Evolutionary conservation across 1,140 invertebrate species (phyloP).

Genomic region (Cyclina sinensis): DNA sequence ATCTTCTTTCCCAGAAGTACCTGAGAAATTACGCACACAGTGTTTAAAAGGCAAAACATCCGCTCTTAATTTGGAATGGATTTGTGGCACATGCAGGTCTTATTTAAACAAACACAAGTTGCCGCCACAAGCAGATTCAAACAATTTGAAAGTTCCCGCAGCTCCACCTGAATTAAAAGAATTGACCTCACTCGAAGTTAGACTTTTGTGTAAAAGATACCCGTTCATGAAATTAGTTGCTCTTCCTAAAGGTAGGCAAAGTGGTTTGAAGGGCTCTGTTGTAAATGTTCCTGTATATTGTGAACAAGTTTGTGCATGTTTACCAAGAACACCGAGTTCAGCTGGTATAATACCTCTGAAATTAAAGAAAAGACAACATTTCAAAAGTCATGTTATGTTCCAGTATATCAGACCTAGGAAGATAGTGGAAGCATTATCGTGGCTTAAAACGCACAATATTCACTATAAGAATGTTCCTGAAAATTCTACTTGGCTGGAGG

Average conservation of each 20-base stretch:
- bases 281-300: constrained; percentile 70
- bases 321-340: neutral
- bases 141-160: constrained; percentile 30
- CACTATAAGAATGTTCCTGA: constrained; percentile 22
- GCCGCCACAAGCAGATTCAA: constrained; percentile 44
- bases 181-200: constrained; percentile 36
- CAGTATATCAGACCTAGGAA: constrained; percentile 66
- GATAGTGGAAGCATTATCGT: constrained; percentile 46
- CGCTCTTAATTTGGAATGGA: constrained; percentile 35
- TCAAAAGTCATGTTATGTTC: constrained; percentile 47
- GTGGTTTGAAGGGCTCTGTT: constrained; percentile 62
- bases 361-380: constrained; percentile 44
- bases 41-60: constrained; percentile 48
- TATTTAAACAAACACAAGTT: constrained; percentile 36
- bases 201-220: constrained; percentile 42
- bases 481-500: constrained; percentile 15
- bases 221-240: constrained; percentile 68
- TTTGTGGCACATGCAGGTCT: constrained; percentile 34
- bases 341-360: constrained; percentile 31
- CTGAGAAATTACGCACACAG: constrained; percentile 27
- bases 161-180: constrained; percentile 37
- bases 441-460: constrained; percentile 57
- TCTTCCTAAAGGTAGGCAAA: constrained; percentile 40
- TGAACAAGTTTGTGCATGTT: constrained; percentile 46
- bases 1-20: neutral